phyloP scores from a whole-genome alignment of 2,888 invertebrate species.

The Onthophagus sagittarius region DNA sequence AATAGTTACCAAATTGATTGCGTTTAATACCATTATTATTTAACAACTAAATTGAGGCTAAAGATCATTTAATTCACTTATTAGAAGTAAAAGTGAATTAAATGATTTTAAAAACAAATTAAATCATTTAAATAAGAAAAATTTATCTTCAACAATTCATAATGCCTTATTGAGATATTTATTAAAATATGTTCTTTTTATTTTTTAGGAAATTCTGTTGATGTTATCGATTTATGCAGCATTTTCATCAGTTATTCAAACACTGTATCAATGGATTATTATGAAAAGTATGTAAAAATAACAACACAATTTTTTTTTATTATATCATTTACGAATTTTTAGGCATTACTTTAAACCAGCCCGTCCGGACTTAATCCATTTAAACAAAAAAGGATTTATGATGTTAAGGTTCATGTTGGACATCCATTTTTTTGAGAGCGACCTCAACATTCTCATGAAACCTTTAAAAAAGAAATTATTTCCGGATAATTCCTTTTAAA shows the following conservation, averaged over 20 bases:
- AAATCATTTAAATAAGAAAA: no score
- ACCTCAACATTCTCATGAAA: not conserved
- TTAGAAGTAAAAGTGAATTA: no score
- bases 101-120: no score
- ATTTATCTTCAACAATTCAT: no score
- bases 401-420: not conserved
- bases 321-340: no score
- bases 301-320: no score
- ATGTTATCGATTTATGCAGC: conserved; percentile 8
- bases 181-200: not conserved
- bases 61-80: no score
- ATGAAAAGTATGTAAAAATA: conserved; percentile 12
- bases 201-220: not conserved
- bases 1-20: no score
- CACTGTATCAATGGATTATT: conserved; percentile 7
- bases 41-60: no score
- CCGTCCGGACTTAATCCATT: conserved; percentile 10
- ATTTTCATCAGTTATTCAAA: conserved; percentile 12
- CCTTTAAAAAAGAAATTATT: not conserved
- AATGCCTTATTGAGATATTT: no score
- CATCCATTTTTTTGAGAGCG: not conserved
- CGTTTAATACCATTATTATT: no score
- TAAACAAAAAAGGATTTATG: conserved; percentile 10
- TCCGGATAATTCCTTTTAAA: not conserved
- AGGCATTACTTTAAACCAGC: not conserved